A percentile compares a stretch with the other conserved stretches of the same genome.
phyloP scores from a whole-genome alignment of 2,888 invertebrate species.

The Colletes collaris region DNA sequence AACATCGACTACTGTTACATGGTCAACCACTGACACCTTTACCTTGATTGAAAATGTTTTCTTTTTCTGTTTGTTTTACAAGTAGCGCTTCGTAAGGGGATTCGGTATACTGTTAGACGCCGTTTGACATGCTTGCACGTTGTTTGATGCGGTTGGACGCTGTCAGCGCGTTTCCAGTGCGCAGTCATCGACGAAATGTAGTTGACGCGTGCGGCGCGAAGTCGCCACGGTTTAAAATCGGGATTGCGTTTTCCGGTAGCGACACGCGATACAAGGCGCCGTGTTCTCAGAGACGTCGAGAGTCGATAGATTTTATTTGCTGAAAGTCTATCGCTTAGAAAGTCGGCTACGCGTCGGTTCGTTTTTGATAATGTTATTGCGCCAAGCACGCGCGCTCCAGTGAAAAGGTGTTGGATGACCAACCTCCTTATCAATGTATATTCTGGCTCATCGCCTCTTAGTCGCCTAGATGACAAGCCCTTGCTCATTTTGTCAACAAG shows the following conservation, averaged over 20 bases:
- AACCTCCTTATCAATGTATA: no score
- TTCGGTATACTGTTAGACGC: background rate
- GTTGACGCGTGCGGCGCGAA: conserved; percentile 35
- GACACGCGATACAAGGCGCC: conserved; percentile 12
- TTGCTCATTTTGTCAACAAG: no score
- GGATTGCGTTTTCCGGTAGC: conserved; percentile 27
- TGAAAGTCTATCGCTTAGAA: conserved; percentile 40
- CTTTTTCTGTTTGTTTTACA: background rate
- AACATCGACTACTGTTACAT: no score
- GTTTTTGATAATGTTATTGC: conserved; percentile 29
- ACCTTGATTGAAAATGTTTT: no score
- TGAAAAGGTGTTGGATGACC: no score
- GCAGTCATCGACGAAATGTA: conserved; percentile 24
- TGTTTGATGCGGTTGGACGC: background rate
- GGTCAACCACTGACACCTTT: no score
- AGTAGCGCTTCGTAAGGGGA: no score
- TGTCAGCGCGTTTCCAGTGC: conserved; percentile 7
- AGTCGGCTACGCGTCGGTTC: conserved; percentile 6
- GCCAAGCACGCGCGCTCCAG: background rate
- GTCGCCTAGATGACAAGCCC: no score
- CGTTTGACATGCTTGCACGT: background rate
- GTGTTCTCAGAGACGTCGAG: background rate
- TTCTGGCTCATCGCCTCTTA: no score
- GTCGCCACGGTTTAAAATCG: conserved; percentile 18
- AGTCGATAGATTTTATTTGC: conserved; percentile 33